phyloP scores from a whole-genome alignment of 2,113 vertebrate genomes.

The Craseonycteris thonglongyai region DNA sequence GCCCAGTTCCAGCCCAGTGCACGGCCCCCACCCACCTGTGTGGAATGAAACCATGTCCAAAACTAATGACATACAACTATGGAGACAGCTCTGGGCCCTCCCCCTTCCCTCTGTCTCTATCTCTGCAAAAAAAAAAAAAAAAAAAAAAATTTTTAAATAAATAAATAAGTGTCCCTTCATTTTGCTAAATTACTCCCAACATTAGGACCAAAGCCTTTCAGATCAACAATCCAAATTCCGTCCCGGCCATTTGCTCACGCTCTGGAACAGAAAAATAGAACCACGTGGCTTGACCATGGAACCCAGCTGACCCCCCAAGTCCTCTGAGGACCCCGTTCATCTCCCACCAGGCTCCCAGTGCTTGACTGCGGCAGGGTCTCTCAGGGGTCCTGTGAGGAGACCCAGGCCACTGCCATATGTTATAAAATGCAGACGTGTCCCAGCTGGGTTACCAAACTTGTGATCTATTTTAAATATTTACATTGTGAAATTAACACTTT shows the following conservation, averaged over 20 bases:
- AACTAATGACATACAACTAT: too few relatives aligned
- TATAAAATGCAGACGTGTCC: not conserved
- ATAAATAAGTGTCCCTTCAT: too few relatives aligned
- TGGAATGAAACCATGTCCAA: too few relatives aligned
- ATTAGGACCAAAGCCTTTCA: not conserved
- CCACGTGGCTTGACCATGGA: rapidly evolving
- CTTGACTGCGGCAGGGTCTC: not conserved
- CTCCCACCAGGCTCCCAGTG: not conserved
- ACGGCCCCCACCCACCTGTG: too few relatives aligned
- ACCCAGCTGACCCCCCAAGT: not conserved
- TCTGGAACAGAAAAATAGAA: not conserved
- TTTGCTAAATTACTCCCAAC: not conserved
- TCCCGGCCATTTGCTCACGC: not conserved
- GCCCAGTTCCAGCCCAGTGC: too few relatives aligned
- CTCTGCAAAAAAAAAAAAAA: too few relatives aligned
- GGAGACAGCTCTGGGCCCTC: too few relatives aligned
- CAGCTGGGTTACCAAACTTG: not conserved
- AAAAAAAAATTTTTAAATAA: too few relatives aligned
- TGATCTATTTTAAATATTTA: not conserved
- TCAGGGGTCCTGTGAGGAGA: not conserved
- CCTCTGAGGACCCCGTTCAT: not conserved
- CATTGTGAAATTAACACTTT: not conserved
- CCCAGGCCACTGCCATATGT: not conserved
- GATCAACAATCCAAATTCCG: not conserved
- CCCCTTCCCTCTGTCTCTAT: too few relatives aligned